These are phyloP conservation scores for Thelaira solivaga DNA, from an alignment of 2,888 invertebrate genomes.

Conservation along the genomic window DNA sequence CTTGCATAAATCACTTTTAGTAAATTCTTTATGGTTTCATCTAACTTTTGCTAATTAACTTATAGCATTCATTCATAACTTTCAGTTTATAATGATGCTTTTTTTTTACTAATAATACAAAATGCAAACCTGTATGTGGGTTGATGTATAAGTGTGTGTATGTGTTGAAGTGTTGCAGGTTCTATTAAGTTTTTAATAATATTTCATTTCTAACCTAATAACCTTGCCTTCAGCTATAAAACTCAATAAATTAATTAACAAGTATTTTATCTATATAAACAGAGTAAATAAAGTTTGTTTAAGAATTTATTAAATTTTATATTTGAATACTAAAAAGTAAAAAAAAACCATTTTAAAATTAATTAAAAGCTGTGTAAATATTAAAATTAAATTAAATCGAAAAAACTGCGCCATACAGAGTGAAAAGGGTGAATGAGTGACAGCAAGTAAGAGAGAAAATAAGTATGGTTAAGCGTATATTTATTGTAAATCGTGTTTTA, in stretches of 20 bases:
- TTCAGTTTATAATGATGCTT: background rate
- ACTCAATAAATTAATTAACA: slow-evolving; percentile 45
- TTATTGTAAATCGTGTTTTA: background rate
- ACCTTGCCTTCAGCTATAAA: slow-evolving; percentile 31
- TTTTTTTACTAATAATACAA: background rate
- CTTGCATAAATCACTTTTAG: slow-evolving; percentile 21
- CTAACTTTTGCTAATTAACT: slow-evolving; percentile 29
- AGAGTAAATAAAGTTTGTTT: slow-evolving; percentile 13
- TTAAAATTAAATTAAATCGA: background rate
- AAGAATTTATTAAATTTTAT: slow-evolving; percentile 23
- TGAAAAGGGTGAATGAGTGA: background rate
- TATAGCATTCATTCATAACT: slow-evolving; percentile 13
- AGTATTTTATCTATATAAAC: slow-evolving; percentile 29
- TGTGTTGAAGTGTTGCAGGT: background rate
- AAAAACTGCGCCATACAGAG: background rate
- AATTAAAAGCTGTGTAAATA: slow-evolving; percentile 36
- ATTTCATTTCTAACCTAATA: slow-evolving; percentile 43
- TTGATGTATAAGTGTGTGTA: background rate
- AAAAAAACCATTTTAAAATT: slow-evolving; percentile 14
- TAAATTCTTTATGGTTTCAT: background rate
- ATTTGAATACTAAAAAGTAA: too few species aligned
- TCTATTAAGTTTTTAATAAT: slow-evolving; percentile 6
- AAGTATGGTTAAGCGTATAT: background rate
- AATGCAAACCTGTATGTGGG: background rate
- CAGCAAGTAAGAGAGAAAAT: background rate